phyloP scores from a whole-genome alignment of 1,140 invertebrate genomes.

The Tetragonula clypearis region DNA sequence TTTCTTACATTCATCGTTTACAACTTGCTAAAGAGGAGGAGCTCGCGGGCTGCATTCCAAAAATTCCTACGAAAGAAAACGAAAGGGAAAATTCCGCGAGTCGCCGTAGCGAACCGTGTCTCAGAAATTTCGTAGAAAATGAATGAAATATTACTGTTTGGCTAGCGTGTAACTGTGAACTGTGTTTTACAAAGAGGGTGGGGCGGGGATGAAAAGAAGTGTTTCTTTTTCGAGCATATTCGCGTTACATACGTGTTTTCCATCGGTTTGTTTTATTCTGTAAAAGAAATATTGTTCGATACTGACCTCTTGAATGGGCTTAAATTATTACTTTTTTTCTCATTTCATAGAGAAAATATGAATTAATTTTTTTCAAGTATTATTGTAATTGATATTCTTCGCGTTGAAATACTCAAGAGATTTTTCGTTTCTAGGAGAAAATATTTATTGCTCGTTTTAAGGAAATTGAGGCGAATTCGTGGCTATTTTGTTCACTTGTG shows the following conservation, averaged over 20 bases:
- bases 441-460: not conserved
- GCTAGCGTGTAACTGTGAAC: conserved; percentile 13
- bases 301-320: not conserved
- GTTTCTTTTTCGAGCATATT: not conserved
- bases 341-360: not conserved
- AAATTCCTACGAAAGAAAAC: not conserved
- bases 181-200: not conserved
- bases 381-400: not conserved
- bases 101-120: conserved; percentile 26
- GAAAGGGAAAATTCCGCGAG: not conserved
- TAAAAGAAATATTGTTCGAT: not conserved
- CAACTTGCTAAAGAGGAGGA: not conserved
- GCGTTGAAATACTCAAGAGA: not conserved
- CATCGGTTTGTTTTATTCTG: not conserved
- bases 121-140: not conserved
- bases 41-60: conserved; percentile 23
- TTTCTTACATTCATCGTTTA: not conserved
- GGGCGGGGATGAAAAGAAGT: too few relatives aligned
- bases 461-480: not conserved
- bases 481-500: not conserved
- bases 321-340: not conserved
- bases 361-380: not conserved
- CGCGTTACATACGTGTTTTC: not conserved
- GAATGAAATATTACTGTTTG: conserved; percentile 1
- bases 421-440: not conserved